phyloP scores from a whole-genome alignment of 2,888 invertebrate species.

The Calephelis perditalis region DNA sequence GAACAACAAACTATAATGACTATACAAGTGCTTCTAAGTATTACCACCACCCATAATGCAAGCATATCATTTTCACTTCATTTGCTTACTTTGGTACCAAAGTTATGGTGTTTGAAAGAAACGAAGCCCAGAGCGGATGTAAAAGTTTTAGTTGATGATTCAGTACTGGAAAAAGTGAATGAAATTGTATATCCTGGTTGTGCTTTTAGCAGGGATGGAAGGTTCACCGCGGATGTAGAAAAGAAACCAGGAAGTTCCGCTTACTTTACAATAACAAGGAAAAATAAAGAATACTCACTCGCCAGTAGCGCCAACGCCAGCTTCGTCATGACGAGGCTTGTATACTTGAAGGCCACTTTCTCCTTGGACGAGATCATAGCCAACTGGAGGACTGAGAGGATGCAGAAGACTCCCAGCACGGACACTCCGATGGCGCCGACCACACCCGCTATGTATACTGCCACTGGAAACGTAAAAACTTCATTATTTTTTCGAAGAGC shows the following conservation, averaged over 20 bases:
- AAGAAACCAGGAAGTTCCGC: not conserved
- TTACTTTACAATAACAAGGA: not conserved
- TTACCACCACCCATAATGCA: too few species aligned
- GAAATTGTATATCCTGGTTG: too few species aligned
- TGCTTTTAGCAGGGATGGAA: too few species aligned
- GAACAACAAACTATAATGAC: too few species aligned
- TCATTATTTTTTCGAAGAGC: not conserved
- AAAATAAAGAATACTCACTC: slow-evolving; percentile 75
- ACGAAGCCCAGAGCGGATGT: too few species aligned
- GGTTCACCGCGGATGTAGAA: too few species aligned
- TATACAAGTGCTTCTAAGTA: too few species aligned
- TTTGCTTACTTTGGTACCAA: too few species aligned
- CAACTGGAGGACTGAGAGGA: slow-evolving; percentile 88
- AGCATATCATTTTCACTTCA: too few species aligned
- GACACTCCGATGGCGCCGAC: slow-evolving; percentile 86
- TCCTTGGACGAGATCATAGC: slow-evolving; percentile 93
- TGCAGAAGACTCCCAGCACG: slow-evolving; percentile 86
- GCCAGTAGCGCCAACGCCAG: slow-evolving; percentile 86
- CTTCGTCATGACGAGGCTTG: slow-evolving; percentile 86
- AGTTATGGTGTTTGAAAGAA: too few species aligned
- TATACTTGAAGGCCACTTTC: slow-evolving; percentile 87
- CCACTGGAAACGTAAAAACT: slow-evolving; percentile 75
- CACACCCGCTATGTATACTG: slow-evolving; percentile 89
- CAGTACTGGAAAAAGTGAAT: too few species aligned
- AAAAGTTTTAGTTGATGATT: too few species aligned